Evolutionary conservation across 2,888 invertebrate genomes (phyloP).

Genomic region (Synergus japonicus): DNA sequence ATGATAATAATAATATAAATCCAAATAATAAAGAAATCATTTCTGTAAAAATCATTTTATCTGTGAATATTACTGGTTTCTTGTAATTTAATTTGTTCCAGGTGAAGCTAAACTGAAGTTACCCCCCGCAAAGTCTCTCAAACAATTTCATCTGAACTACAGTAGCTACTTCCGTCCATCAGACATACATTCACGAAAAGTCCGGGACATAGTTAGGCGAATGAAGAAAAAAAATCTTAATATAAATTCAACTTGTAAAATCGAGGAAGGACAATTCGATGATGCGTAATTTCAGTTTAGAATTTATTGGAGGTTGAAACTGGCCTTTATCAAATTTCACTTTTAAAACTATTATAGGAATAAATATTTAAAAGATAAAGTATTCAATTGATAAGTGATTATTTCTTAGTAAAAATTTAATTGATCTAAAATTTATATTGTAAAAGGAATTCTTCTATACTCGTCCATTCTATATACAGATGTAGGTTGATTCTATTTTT

Average conservation of each 20-base stretch:
- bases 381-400: too few species aligned
- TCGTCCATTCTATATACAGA: too few species aligned
- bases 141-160: neutral
- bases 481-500: too few species aligned
- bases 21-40: too few species aligned
- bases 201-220: constrained; percentile 44
- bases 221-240: constrained; percentile 40
- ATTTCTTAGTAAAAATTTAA: too few species aligned
- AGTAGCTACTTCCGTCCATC: constrained; percentile 48
- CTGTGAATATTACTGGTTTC: neutral
- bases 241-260: constrained; percentile 42
- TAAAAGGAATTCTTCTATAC: too few species aligned
- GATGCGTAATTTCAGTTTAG: constrained; percentile 42
- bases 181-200: constrained; percentile 45
- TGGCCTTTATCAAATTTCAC: too few species aligned
- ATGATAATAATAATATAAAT: too few species aligned
- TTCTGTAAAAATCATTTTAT: too few species aligned
- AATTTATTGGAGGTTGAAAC: neutral
- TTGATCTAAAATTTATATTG: too few species aligned
- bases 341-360: too few species aligned
- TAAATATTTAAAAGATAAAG: too few species aligned
- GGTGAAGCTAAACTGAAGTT: neutral
- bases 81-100: neutral
- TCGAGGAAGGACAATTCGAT: constrained; percentile 52
- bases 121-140: neutral